Evolutionary conservation across 2,113 vertebrate genomes (phyloP).

Genomic region (Puffinus mauretanicus): DNA sequence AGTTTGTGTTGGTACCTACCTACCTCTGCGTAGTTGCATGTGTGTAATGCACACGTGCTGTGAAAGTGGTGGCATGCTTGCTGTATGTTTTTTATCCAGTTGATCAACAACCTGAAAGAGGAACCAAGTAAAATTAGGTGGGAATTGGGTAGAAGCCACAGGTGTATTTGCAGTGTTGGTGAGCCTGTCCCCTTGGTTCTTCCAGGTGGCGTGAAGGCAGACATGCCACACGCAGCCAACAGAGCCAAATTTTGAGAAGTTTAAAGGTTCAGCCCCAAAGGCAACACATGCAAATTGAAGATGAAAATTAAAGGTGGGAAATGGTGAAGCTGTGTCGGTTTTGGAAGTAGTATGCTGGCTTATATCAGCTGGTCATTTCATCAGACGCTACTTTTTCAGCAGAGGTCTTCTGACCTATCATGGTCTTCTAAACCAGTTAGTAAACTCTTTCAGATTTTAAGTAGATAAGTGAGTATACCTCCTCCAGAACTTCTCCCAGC

Average conservation of each 20-base stretch:
- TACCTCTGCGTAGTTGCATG: neutral
- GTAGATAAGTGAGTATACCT: neutral
- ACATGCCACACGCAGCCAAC: neutral
- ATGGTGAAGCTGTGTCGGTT: neutral
- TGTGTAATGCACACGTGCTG: neutral
- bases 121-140: neutral
- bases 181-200: neutral
- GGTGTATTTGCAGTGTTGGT: neutral
- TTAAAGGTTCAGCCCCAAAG: neutral
- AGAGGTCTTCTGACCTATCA: neutral
- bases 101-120: neutral
- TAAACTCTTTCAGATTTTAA: neutral
- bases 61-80: rapidly evolving
- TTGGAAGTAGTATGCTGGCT: neutral
- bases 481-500: neutral
- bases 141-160: neutral
- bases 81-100: neutral
- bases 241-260: neutral
- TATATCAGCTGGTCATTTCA: neutral
- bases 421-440: neutral
- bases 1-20: neutral
- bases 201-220: neutral
- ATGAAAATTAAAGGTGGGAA: neutral
- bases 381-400: neutral
- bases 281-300: neutral